Conservation (phyloP, 2,888 invertebrate genomes). For the Tanytarsus gracilentus region DNA sequence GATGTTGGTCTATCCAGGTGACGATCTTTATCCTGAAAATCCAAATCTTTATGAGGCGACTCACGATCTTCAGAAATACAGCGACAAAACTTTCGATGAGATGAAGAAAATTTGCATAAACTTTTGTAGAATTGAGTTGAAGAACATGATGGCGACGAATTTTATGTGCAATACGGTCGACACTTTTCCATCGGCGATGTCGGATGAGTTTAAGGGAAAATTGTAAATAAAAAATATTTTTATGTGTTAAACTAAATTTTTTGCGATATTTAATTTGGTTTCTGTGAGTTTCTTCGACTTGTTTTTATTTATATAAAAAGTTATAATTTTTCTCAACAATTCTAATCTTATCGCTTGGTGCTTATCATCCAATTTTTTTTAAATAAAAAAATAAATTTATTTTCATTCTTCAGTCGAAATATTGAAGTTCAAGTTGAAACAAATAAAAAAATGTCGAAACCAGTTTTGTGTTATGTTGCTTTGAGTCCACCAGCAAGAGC, state of each 20-base stretch:
- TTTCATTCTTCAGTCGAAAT: no score
- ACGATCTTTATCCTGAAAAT: constrained; percentile 44
- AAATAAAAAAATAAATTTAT: no score
- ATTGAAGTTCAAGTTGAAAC: background rate
- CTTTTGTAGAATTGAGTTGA: constrained; percentile 36
- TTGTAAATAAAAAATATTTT: no score
- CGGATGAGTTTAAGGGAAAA: background rate
- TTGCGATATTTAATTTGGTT: no score
- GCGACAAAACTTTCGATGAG: constrained; percentile 35
- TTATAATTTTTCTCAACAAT: no score
- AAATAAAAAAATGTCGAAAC: background rate
- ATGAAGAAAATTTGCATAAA: constrained; percentile 37
- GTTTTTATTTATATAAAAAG: no score
- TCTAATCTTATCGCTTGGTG: no score
- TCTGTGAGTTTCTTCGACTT: no score
- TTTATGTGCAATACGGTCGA: background rate
- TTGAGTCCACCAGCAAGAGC: background rate
- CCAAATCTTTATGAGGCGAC: constrained; percentile 36
- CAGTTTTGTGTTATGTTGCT: background rate
- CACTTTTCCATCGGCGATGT: background rate
- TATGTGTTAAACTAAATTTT: no score
- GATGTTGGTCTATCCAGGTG: constrained; percentile 54
- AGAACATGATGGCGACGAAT: background rate
- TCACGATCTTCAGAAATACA: constrained; percentile 30
- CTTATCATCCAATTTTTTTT: no score